A percentile compares a stretch with the other conserved stretches of the same genome.
Conservation (phyloP, 2,888 invertebrate genomes). For the Ophioninae sp. region DNA sequence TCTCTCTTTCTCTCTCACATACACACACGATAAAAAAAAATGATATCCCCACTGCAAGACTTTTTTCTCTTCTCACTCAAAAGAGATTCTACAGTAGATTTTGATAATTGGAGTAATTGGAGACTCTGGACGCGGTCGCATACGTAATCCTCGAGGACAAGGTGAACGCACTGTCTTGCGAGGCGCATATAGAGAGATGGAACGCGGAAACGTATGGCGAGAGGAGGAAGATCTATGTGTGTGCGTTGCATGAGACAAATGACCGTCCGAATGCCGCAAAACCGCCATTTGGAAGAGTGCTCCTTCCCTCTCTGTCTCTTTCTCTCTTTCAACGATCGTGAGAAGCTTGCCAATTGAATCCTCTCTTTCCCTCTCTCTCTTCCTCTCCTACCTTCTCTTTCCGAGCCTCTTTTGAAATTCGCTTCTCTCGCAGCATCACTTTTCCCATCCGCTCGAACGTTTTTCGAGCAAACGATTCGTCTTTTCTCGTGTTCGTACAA, state of each 20-base stretch:
- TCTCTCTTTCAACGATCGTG: constrained; percentile 51
- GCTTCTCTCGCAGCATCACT: constrained; percentile 28
- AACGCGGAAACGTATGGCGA: constrained; percentile 76
- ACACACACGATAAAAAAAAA: no score
- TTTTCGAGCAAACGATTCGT: constrained; percentile 7
- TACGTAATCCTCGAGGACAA: constrained; percentile 65
- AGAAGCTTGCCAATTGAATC: constrained; percentile 60
- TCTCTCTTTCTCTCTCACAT: no score
- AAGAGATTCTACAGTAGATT: constrained; percentile 63
- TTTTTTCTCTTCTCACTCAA: constrained; percentile 9
- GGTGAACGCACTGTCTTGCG: constrained; percentile 79
- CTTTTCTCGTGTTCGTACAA: not conserved
- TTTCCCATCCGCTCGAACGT: constrained; percentile 32
- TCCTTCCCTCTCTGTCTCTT: constrained; percentile 43
- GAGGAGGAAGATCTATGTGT: constrained; percentile 47
- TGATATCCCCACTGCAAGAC: not conserved
- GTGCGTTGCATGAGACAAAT: constrained; percentile 77
- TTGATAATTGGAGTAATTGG: constrained; percentile 67
- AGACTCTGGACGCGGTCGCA: not conserved
- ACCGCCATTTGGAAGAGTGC: constrained; percentile 67
- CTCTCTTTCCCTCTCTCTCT: constrained; percentile 35
- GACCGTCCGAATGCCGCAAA: constrained; percentile 75
- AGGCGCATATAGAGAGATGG: constrained; percentile 74
- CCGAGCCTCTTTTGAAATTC: constrained; percentile 13
- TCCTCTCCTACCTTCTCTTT: not conserved